A percentile compares a stretch with the other conserved stretches of the same genome.
Evolutionary conservation across 2,113 vertebrate genomes (phyloP).

Genomic region (Sardina pilchardus): DNA sequence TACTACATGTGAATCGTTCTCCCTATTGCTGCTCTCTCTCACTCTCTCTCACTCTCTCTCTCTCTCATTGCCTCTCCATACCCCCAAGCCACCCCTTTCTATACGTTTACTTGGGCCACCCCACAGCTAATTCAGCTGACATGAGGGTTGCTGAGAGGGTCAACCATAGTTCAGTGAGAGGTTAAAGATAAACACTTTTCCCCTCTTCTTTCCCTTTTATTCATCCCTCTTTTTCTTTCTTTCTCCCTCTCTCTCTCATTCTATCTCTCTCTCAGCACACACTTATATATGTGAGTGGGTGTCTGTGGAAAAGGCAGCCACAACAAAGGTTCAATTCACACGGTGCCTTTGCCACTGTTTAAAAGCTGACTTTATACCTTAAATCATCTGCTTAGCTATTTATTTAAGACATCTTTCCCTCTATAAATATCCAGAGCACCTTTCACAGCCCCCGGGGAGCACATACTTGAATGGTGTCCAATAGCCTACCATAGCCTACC

Average conservation of each 20-base stretch:
- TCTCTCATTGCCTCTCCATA: neutral
- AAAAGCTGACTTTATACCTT: neutral
- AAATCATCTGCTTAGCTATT: neutral
- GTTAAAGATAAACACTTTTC: conserved; percentile 63
- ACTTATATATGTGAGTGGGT: neutral
- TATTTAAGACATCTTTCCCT: neutral
- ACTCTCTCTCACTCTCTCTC: conserved; percentile 5
- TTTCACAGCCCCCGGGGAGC: neutral
- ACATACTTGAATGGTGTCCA: neutral
- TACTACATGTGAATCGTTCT: conserved; percentile 57
- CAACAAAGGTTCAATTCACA: conserved; percentile 17
- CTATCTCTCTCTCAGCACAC: neutral
- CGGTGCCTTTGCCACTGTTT: conserved; percentile 14
- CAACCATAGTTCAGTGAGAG: conserved; percentile 70
- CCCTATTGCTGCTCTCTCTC: neutral
- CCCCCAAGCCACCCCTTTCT: conserved; percentile 21
- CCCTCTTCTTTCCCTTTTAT: conserved; percentile 30
- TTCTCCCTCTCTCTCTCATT: neutral
- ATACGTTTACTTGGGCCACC: conserved; percentile 60
- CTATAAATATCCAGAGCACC: neutral
- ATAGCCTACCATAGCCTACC: neutral
- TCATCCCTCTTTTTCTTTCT: neutral
- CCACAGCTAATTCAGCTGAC: conserved; percentile 73
- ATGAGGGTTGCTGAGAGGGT: conserved; percentile 58
- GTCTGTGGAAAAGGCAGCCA: neutral